Conservation (phyloP, 2,113 vertebrate genomes). For the Siniperca chuatsi region DNA sequence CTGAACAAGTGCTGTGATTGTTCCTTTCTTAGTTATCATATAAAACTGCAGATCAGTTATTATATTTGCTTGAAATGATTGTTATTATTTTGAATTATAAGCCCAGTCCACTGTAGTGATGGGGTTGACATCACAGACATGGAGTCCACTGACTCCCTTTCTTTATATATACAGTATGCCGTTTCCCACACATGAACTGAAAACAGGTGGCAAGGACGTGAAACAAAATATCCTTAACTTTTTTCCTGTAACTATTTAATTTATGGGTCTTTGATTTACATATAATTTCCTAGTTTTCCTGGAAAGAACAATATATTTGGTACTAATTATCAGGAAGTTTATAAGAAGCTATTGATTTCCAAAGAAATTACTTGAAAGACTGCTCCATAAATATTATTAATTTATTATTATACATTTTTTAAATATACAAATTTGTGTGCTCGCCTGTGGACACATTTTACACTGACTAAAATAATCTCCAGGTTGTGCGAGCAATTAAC, state of each 20-base stretch:
- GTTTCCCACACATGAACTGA: neutral
- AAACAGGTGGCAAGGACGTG: too few relatives aligned
- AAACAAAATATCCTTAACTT: neutral
- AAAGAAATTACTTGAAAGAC: neutral
- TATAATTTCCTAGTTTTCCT: neutral
- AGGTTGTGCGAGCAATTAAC: neutral
- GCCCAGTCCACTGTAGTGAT: neutral
- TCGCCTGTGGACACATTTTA: too few relatives aligned
- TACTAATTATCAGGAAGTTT: neutral
- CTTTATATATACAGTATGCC: neutral
- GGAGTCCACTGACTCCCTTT: neutral
- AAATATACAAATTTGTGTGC: too few relatives aligned
- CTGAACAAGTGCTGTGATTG: neutral
- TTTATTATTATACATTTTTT: neutral
- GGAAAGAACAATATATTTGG: neutral
- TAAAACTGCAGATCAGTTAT: neutral
- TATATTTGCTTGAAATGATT: neutral
- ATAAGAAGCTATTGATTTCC: neutral
- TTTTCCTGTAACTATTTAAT: too few relatives aligned
- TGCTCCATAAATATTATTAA: neutral
- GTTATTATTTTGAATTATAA: neutral
- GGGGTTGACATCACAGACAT: neutral
- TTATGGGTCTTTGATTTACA: neutral
- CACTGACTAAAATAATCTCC: neutral
- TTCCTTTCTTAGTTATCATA: neutral